These are phyloP conservation scores for Chelonus insularis DNA, from an alignment of 1,140 invertebrate genomes.

Conservation along the genomic window DNA sequence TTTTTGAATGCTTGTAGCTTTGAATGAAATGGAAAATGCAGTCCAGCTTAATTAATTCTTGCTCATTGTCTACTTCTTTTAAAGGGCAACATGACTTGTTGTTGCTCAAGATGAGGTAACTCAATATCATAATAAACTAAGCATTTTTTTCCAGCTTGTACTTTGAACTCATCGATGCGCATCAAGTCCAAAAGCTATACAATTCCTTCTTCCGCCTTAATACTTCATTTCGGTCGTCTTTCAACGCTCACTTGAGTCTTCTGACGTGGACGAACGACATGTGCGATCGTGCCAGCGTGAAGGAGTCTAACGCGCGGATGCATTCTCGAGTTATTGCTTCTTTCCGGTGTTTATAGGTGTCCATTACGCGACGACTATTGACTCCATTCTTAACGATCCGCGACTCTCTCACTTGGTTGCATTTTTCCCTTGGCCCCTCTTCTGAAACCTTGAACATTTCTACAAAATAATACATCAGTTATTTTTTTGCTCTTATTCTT, in stretches of 20 bases:
- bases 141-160: conserved; percentile 11
- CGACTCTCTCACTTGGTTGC: conserved; percentile 23
- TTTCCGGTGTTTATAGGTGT: conserved; percentile 53
- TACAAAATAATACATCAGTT: neutral
- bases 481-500: neutral
- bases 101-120: neutral
- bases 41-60: too few species aligned
- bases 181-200: conserved; percentile 29
- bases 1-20: too few species aligned
- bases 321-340: conserved; percentile 49
- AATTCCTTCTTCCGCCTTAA: conserved; percentile 17
- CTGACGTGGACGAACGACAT: conserved; percentile 17
- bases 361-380: conserved; percentile 42
- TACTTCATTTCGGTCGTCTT: conserved; percentile 27
- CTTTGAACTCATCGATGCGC: conserved; percentile 30
- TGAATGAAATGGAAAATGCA: too few species aligned
- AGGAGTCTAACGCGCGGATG: conserved; percentile 37
- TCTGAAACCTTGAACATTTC: neutral
- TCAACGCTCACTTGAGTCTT: neutral
- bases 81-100: too few species aligned
- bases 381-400: conserved; percentile 42
- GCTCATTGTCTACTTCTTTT: too few species aligned
- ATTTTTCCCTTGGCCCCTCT: conserved; percentile 7
- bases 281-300: conserved; percentile 28
- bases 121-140: neutral